Percentiles rank a stretch among this genome's conserved stretches.
phyloP scores from a whole-genome alignment of 2,113 vertebrate species.

The Callithrix jacchus region DNA sequence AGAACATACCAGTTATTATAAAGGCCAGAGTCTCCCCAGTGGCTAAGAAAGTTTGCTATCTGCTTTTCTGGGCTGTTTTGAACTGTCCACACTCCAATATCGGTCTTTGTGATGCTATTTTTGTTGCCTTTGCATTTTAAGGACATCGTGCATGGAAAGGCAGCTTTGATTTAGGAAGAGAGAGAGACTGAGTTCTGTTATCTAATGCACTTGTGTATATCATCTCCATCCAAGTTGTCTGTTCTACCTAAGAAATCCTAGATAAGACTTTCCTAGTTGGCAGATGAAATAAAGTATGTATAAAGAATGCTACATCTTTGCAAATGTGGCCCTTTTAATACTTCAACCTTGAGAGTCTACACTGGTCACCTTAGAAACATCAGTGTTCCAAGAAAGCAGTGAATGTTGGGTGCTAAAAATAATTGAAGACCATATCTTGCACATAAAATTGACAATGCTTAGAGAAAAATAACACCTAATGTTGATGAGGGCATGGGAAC shows the following conservation, averaged over 20 bases:
- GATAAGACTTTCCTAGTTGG: background rate
- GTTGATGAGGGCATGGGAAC: background rate
- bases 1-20: background rate
- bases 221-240: background rate
- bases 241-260: background rate
- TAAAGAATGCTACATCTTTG: background rate
- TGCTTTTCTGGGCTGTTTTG: background rate
- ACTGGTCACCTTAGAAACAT: background rate
- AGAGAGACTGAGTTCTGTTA: background rate
- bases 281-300: background rate
- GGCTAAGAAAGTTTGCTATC: background rate
- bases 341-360: background rate
- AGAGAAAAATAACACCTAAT: background rate
- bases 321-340: background rate
- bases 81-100: background rate
- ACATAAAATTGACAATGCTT: background rate
- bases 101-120: background rate
- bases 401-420: background rate
- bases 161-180: constrained; percentile 33
- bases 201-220: background rate
- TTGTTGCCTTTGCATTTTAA: constrained; percentile 42
- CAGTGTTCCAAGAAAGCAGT: background rate
- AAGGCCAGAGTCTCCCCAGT: background rate
- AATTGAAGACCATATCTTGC: background rate
- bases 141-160: background rate